phyloP scores from a whole-genome alignment of 2,113 vertebrate species.

The Osmerus eperlanus region DNA sequence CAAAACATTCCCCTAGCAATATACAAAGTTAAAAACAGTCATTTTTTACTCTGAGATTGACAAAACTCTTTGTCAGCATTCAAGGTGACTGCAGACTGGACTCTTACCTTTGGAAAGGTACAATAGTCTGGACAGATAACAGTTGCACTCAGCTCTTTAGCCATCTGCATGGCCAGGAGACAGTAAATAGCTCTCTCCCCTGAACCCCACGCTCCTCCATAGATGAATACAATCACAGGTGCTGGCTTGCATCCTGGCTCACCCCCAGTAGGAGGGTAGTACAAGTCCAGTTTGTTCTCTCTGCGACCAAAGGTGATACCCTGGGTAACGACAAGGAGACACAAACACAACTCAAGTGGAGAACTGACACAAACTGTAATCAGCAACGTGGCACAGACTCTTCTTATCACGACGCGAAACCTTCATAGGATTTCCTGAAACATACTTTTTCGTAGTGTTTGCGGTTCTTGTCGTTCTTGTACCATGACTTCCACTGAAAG shows the following conservation, averaged over 20 bases:
- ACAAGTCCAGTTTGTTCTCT: slow-evolving; percentile 71
- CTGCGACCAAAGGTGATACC: slow-evolving; percentile 66
- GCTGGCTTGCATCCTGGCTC: slow-evolving; percentile 10
- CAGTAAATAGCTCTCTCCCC: slow-evolving; percentile 70
- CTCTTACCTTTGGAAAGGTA: slow-evolving; percentile 68
- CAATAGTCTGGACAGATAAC: slow-evolving; percentile 75
- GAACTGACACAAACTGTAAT: too few relatives aligned
- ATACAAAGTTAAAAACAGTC: slow-evolving; percentile 6
- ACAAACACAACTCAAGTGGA: too few relatives aligned
- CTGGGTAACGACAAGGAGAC: slow-evolving; percentile 34
- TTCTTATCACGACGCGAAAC: too few relatives aligned
- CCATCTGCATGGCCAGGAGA: slow-evolving; percentile 68
- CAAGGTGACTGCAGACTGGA: not conserved
- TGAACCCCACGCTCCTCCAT: slow-evolving; percentile 72
- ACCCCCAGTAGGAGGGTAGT: slow-evolving; percentile 46
- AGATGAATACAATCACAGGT: slow-evolving; percentile 68
- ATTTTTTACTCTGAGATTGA: too few relatives aligned
- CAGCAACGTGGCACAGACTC: too few relatives aligned
- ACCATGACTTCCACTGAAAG: slow-evolving; percentile 67
- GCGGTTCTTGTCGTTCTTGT: slow-evolving; percentile 58
- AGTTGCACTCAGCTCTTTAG: slow-evolving; percentile 63
- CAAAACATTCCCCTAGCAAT: slow-evolving; percentile 66
- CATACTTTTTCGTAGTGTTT: slow-evolving; percentile 68
- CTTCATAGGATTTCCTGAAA: not conserved
- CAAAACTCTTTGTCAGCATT: not conserved